Conservation (phyloP, 2,797 vertebrate species). For the Pseudomugil tenellus region DNA sequence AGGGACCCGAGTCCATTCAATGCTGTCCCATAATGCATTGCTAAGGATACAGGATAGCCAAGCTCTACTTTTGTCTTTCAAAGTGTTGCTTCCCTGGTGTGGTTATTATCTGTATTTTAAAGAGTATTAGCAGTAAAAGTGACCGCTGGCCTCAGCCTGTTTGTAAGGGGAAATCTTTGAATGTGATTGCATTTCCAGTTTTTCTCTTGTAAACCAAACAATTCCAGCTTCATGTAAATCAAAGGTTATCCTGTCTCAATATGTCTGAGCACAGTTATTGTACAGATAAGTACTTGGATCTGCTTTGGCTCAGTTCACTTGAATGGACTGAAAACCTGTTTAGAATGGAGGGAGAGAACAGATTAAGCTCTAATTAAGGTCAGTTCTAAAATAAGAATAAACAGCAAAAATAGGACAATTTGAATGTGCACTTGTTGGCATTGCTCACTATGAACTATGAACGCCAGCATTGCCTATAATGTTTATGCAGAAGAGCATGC, state of each 20-base stretch:
- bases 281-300: background rate
- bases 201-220: background rate
- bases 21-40: background rate
- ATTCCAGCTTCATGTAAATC: background rate
- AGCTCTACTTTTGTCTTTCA: background rate
- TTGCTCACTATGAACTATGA: background rate
- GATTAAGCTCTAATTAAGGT: too few relatives aligned
- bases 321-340: background rate
- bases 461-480: constrained; percentile 20
- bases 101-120: background rate
- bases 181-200: background rate
- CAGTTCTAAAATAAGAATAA: background rate
- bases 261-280: background rate
- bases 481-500: constrained; percentile 33
- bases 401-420: background rate
- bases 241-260: constrained; percentile 1
- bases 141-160: background rate
- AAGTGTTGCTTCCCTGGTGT: background rate
- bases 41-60: background rate
- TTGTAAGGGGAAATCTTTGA: background rate
- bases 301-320: constrained; percentile 1
- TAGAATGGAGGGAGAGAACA: background rate
- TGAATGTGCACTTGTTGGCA: constrained; percentile 1
- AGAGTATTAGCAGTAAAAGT: background rate
- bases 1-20: too few relatives aligned